Evolutionary conservation across 2,888 invertebrate genomes (phyloP).

Genomic region (Camponotus fellah): DNA sequence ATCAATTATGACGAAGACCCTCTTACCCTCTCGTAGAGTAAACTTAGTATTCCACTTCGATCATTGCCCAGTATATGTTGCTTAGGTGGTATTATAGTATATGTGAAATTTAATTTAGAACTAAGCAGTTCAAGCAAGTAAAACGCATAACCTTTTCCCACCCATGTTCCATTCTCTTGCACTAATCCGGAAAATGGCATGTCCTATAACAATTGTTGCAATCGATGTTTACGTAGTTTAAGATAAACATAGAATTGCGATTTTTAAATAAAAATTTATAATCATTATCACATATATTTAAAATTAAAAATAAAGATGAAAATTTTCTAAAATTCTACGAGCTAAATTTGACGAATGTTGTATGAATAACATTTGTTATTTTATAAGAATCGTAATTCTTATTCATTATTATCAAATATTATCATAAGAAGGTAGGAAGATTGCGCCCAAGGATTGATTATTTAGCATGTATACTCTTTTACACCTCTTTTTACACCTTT

Average conservation of each 20-base stretch:
- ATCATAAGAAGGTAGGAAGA: background rate
- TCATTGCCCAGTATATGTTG: slow-evolving; percentile 88
- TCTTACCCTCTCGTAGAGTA: slow-evolving; percentile 88
- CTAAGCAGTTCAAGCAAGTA: slow-evolving; percentile 90
- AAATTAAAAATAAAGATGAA: background rate
- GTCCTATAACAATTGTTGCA: slow-evolving; percentile 73
- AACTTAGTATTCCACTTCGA: slow-evolving; percentile 89
- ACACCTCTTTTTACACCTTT: too few relatives aligned
- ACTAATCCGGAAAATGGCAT: slow-evolving; percentile 83
- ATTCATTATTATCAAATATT: background rate
- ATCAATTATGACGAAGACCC: background rate
- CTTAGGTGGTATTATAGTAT: slow-evolving; percentile 89
- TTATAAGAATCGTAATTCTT: background rate
- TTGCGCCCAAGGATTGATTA: background rate
- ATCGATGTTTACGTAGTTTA: background rate
- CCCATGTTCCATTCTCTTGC: slow-evolving; percentile 87
- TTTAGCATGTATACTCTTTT: background rate
- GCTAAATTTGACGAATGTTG: background rate
- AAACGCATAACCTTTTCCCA: slow-evolving; percentile 92
- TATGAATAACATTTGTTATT: background rate
- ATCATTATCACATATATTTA: background rate
- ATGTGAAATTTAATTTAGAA: slow-evolving; percentile 91
- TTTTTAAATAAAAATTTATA: background rate
- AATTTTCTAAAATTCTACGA: background rate
- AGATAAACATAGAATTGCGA: background rate